Percentiles rank a stretch among this genome's conserved stretches.
phyloP scores from a whole-genome alignment of 2,797 vertebrate species.

The Anguilla obscura region DNA sequence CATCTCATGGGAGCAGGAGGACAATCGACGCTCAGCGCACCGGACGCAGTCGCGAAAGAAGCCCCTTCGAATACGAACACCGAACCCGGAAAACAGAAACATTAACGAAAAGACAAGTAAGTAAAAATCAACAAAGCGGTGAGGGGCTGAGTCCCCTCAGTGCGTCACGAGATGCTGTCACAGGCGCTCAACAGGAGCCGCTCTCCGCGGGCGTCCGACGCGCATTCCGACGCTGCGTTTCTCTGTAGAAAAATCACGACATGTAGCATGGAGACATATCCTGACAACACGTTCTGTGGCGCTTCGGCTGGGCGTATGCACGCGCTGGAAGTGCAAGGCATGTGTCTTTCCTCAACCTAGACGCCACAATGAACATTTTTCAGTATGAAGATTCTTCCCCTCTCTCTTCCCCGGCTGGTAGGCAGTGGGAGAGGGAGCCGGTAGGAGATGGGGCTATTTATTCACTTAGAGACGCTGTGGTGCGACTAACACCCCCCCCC shows the following conservation, averaged over 20 bases:
- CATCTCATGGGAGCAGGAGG: background rate
- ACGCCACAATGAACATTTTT: too few relatives aligned
- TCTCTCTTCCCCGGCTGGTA: background rate
- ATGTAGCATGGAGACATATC: too few relatives aligned
- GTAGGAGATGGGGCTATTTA: background rate
- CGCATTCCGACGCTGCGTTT: too few relatives aligned
- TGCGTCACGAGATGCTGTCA: background rate
- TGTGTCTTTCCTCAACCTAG: too few relatives aligned
- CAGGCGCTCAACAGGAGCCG: background rate
- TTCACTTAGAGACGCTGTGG: background rate
- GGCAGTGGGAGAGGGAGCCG: background rate
- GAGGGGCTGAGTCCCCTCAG: background rate
- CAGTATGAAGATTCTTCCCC: too few relatives aligned
- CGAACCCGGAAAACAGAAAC: background rate
- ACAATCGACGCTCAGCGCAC: background rate
- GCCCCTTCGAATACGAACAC: background rate
- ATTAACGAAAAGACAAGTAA: background rate
- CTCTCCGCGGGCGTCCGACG: background rate
- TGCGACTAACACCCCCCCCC: background rate
- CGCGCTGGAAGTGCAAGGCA: too few relatives aligned
- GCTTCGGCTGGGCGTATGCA: too few relatives aligned
- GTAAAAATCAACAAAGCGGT: background rate
- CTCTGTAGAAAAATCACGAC: too few relatives aligned
- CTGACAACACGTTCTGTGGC: too few relatives aligned
- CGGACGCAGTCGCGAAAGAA: background rate